phyloP scores from a whole-genome alignment of 2,113 vertebrate genomes.

The Hemichromis elongatus region DNA sequence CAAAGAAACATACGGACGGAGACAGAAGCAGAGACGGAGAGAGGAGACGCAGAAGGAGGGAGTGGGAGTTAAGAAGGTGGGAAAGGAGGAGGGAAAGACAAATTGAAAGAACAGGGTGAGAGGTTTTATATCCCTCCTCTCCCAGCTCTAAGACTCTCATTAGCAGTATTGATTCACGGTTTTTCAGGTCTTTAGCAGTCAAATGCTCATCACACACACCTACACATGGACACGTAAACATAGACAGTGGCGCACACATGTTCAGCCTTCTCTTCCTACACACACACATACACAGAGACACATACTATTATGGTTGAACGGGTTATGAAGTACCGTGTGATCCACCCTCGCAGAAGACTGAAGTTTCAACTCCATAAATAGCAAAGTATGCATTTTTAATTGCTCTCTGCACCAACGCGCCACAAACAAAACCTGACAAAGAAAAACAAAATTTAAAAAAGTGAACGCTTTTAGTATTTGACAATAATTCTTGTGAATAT shows the following conservation, averaged over 20 bases:
- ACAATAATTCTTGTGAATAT: neutral
- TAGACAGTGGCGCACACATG: neutral
- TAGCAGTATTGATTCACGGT: constrained; percentile 70
- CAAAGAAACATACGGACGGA: neutral
- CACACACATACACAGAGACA: neutral
- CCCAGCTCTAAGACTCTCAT: constrained; percentile 65
- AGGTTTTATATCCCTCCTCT: constrained; percentile 59
- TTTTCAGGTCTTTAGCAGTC: constrained; percentile 67
- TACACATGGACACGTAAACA: neutral
- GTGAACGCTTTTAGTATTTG: neutral
- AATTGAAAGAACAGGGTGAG: constrained; percentile 59
- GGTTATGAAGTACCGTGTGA: neutral
- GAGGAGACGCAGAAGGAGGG: neutral
- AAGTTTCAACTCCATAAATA: constrained; percentile 57
- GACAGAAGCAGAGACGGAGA: neutral
- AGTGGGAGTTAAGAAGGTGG: neutral
- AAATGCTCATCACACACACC: constrained; percentile 43
- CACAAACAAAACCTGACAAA: constrained; percentile 5
- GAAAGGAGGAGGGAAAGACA: constrained; percentile 38
- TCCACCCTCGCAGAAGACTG: constrained; percentile 5
- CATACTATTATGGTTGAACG: constrained; percentile 3
- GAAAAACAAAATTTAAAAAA: rapidly evolving
- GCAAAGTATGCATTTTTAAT: constrained; percentile 61
- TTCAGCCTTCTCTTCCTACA: neutral
- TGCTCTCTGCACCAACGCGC: neutral